Conservation (phyloP, 2,113 vertebrate species). For the Tragelaphus buxtoni region DNA sequence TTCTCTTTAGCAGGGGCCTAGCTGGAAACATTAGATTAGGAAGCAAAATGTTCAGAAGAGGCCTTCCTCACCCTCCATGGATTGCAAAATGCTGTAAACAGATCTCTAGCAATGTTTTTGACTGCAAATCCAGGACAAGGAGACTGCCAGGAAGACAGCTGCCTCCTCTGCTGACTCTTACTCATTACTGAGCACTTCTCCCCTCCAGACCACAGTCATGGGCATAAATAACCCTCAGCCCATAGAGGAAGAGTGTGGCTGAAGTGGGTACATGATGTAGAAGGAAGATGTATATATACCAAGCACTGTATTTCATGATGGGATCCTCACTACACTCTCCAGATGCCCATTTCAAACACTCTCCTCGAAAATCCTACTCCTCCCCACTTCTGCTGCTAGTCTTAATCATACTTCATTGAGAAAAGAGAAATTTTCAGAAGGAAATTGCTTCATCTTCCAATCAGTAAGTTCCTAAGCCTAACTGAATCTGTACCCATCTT, state of each 20-base stretch:
- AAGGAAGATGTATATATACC: not conserved
- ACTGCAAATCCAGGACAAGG: constrained; percentile 13
- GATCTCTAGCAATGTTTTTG: constrained; percentile 29
- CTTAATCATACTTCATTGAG: not conserved
- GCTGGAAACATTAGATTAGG: not conserved
- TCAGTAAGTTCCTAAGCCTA: not conserved
- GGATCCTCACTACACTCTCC: not conserved
- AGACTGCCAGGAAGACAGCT: constrained; percentile 53
- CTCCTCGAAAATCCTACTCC: not conserved
- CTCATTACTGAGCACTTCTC: not conserved
- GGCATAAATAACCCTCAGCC: not conserved
- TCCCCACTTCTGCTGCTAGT: not conserved
- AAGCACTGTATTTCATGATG: not conserved
- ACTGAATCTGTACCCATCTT: not conserved
- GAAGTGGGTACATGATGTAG: not conserved
- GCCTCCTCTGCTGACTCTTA: constrained; percentile 33
- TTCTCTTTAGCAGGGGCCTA: not conserved
- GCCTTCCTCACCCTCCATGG: not conserved
- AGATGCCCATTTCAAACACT: not conserved
- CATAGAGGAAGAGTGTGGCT: not conserved
- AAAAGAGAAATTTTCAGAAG: not conserved
- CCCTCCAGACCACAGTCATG: not conserved
- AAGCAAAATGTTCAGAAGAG: not conserved
- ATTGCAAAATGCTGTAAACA: constrained; percentile 52
- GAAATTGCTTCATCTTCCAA: not conserved